phyloP scores from a whole-genome alignment of 2,888 invertebrate species.

The Hymenopus coronatus region DNA sequence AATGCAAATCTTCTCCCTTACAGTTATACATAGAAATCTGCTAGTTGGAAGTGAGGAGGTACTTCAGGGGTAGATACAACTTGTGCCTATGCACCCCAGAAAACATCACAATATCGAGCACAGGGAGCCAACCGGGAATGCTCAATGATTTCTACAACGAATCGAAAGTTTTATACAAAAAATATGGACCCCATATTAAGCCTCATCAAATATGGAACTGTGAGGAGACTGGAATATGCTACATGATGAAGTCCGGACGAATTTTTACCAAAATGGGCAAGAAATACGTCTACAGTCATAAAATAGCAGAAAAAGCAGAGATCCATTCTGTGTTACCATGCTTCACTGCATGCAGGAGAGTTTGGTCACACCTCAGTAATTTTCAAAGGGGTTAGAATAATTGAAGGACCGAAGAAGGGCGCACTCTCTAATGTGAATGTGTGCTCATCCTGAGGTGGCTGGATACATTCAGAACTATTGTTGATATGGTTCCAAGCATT shows the following conservation, averaged over 20 bases:
- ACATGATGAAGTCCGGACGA: not conserved
- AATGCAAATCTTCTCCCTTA: no score
- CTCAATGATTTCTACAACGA: no score
- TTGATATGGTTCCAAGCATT: not conserved
- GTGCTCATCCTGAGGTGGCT: not conserved
- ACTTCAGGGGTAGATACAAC: no score
- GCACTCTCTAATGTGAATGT: no score
- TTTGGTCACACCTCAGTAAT: not conserved
- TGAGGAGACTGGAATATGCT: not conserved
- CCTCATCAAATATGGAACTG: not conserved
- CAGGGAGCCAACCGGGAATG: not conserved
- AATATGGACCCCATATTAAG: not conserved
- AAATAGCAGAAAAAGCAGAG: not conserved
- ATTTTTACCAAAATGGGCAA: not conserved
- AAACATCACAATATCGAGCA: not conserved
- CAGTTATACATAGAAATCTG: no score
- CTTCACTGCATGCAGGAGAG: not conserved
- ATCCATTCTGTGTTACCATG: not conserved
- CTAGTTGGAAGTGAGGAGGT: no score
- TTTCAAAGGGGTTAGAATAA: no score
- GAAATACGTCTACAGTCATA: not conserved
- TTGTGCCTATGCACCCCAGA: no score
- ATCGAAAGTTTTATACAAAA: not conserved
- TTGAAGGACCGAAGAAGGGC: no score
- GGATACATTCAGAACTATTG: not conserved